Evolutionary conservation across 2,113 vertebrate genomes (phyloP), one percentile per base, ranked within the genome.

Genomic region (Myxocyprinus asiaticus): DNA sequence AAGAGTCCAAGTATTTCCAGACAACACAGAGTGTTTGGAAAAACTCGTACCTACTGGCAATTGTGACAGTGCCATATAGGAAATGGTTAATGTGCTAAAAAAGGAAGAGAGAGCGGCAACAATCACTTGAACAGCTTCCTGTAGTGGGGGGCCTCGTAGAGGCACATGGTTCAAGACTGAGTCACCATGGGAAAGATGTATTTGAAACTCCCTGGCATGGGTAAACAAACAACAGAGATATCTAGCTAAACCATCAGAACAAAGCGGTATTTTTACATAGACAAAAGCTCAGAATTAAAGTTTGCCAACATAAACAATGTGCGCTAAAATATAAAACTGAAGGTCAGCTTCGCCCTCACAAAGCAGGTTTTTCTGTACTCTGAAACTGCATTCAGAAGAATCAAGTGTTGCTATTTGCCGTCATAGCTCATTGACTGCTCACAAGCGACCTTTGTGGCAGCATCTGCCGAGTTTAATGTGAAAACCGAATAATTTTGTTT

Each of bases 111-210:
- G 76, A 79, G 77, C 53, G 69, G 59, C 77, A 79, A 74, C 82
- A 86, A 88, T 86, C 83, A 79, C 15, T 51, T 56, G 76, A 86
- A 88, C 78, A 84, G 71, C 86, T 88, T 88, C 87, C 87, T 87
- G 76, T 67, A 77, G 77, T 69, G 72, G 77, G 58, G 58, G 50
- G 66, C 69, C 71, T 53, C 44, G 4, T 53, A 68, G 50, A 45
- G 42, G 77, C 55, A 62, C 51, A 17, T 42, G 63, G 45, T 63
- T 73, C n/a, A 33, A 66, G 75, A 42, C 63, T 73, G 51, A 78
- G 42, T 61, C 77, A 64, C 45, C n/a, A 80, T 71, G 0, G 22
- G 12, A 65, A 53, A 51, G 48, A 65, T 43, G 62, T 53, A 12
- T 76, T 65, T 64, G 43, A 48, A 76, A 76, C 62, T 53, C 50